Conservation (phyloP, 2,113 vertebrate species). For the Rhea pennata region DNA sequence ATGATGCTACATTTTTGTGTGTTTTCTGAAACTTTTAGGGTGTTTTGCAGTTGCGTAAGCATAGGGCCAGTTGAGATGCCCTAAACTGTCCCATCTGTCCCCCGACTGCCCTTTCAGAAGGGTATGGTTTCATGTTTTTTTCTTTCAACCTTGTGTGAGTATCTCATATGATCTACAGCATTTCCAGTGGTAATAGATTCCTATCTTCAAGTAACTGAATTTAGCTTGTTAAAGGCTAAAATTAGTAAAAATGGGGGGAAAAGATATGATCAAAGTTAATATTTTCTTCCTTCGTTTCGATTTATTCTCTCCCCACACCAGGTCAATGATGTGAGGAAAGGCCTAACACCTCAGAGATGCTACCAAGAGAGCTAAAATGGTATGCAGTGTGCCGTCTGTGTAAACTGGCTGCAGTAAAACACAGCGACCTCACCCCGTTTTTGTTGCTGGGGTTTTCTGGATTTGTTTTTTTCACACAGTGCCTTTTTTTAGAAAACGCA, state of each 20-base stretch:
- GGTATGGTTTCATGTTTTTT: not conserved
- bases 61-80: not conserved
- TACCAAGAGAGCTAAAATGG: not conserved
- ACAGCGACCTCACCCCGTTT: not conserved
- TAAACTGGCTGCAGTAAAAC: not conserved
- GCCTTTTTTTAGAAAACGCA: not conserved
- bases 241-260: not conserved
- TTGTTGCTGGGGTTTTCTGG: accelerated
- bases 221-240: not conserved
- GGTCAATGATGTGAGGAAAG: not conserved
- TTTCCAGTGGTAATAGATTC: not conserved
- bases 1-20: not conserved
- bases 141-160: not conserved
- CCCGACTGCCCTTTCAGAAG: not conserved
- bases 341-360: not conserved
- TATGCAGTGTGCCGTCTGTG: not conserved
- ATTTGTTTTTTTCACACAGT: not conserved
- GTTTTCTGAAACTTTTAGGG: not conserved
- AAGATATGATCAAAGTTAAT: not conserved
- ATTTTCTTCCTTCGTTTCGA: not conserved
- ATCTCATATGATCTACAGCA: not conserved
- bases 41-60: not conserved
- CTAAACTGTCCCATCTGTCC: not conserved
- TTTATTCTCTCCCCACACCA: not conserved
- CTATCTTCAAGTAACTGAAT: not conserved